phyloP scores from a whole-genome alignment of 1,140 invertebrate genomes.

The Meteorus sp. region DNA sequence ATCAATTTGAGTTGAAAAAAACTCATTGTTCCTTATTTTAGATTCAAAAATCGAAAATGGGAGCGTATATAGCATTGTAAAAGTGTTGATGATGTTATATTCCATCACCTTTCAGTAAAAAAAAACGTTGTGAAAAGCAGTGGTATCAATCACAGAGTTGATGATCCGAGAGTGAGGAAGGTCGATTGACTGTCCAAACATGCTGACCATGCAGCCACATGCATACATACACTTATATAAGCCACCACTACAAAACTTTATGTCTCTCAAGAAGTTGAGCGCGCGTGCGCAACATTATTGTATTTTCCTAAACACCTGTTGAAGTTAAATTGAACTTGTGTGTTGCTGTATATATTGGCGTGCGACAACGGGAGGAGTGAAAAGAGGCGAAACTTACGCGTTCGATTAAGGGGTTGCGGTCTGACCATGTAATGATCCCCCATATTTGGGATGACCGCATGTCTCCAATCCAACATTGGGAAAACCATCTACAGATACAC shows the following conservation, averaged over 20 bases:
- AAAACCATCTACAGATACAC: neutral
- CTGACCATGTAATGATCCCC: conserved; percentile 48
- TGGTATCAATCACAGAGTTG: no score
- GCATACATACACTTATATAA: neutral
- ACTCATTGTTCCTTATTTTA: no score
- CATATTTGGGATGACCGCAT: conserved; percentile 34
- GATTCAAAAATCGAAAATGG: no score
- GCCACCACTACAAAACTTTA: conserved; percentile 38
- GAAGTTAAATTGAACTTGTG: conserved; percentile 55
- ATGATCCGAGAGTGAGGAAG: conserved; percentile 7
- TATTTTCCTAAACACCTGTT: conserved; percentile 62
- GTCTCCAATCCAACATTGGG: neutral
- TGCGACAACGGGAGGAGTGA: no score
- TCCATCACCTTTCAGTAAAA: no score
- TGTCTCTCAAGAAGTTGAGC: conserved; percentile 47
- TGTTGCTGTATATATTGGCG: no score
- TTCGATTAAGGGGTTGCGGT: conserved; percentile 55
- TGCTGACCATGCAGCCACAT: conserved; percentile 19
- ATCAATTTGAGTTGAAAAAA: no score
- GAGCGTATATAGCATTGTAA: no score
- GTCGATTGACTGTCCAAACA: neutral
- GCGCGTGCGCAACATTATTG: conserved; percentile 60
- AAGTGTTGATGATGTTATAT: no score
- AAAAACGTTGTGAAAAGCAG: no score
- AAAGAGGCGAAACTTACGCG: conserved; percentile 46